Evolutionary conservation across 2,888 invertebrate species (phyloP).

Genomic region (Nomada lathburiana): DNA sequence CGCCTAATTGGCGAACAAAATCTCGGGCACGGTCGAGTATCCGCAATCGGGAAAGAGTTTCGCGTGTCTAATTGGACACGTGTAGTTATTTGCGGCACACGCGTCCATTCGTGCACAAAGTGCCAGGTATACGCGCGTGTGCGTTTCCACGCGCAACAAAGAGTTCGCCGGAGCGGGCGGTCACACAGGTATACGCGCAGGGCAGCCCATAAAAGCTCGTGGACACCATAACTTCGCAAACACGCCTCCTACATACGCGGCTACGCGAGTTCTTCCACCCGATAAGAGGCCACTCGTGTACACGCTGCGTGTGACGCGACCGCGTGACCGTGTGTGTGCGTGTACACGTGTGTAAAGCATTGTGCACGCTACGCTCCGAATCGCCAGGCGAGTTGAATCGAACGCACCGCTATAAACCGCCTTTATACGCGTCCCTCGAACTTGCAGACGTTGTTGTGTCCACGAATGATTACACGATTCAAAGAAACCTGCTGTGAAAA

Average conservation of each 20-base stretch:
- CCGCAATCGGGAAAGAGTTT: conserved; percentile 67
- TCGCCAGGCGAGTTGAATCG: conserved; percentile 22
- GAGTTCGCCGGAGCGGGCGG: conserved; percentile 6
- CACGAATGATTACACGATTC: not conserved
- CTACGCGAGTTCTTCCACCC: conserved; percentile 61
- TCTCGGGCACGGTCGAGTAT: conserved; percentile 26
- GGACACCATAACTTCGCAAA: conserved; percentile 72
- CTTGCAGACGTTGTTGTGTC: not conserved
- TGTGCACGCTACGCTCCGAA: conserved; percentile 28
- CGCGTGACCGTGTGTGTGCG: conserved; percentile 3
- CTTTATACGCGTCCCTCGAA: not conserved
- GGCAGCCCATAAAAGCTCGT: conserved; percentile 70
- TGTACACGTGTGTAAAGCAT: conserved; percentile 38
- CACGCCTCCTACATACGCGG: conserved; percentile 70
- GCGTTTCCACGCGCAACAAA: conserved; percentile 14
- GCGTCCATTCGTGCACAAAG: conserved; percentile 45
- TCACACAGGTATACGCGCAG: conserved; percentile 29
- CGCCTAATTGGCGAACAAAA: conserved; percentile 40
- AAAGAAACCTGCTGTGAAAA: not conserved
- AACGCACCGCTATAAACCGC: conserved; percentile 20
- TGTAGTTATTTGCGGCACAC: conserved; percentile 77
- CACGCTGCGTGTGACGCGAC: conserved; percentile 36
- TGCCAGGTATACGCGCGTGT: conserved; percentile 11
- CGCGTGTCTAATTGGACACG: conserved; percentile 79
- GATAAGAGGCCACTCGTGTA: conserved; percentile 61